Conservation (phyloP, 2,797 vertebrate species). For the Silurus lanzhouensis region DNA sequence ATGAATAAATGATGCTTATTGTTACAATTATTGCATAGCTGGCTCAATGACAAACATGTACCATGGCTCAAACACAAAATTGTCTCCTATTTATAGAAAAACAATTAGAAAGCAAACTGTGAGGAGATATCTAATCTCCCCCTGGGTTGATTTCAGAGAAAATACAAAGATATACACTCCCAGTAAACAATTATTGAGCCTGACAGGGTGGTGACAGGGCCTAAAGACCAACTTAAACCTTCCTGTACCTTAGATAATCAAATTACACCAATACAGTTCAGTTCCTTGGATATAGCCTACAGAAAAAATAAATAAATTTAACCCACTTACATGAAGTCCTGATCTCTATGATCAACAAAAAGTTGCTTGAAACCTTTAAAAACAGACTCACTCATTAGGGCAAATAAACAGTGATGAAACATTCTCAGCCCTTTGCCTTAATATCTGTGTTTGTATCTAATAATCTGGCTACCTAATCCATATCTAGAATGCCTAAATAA, state of each 20-base stretch:
- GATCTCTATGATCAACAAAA: neutral
- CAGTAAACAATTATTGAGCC: neutral
- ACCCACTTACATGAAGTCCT: constrained; percentile 1
- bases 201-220: neutral
- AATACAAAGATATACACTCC: neutral
- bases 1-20: neutral
- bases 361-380: neutral
- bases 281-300: neutral
- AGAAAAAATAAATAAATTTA: neutral
- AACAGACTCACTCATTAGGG: neutral
- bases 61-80: neutral
- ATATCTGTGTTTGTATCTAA: neutral
- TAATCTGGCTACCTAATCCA: neutral
- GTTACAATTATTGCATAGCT: neutral
- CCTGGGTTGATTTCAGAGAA: neutral
- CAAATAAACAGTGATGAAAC: neutral
- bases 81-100: neutral
- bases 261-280: neutral
- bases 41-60: neutral
- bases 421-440: neutral
- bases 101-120: neutral
- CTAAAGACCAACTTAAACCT: neutral
- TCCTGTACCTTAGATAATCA: neutral
- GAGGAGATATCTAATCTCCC: neutral
- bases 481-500: neutral